Base-by-base conservation (phyloP, 2,888 invertebrate genomes). In the Helobdella robusta region DNA sequence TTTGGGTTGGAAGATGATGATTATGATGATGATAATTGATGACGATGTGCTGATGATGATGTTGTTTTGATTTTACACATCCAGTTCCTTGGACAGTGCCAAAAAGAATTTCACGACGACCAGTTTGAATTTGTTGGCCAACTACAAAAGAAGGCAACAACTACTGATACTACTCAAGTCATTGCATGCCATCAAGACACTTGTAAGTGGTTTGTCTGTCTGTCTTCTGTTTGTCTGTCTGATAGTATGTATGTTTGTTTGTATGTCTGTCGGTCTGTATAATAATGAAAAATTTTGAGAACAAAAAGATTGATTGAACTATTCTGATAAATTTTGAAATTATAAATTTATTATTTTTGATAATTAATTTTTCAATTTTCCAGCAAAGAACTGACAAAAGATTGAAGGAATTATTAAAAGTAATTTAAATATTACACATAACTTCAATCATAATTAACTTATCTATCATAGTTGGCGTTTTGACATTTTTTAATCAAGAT, bases 121-220 rank as follows among this genome's bases (percentile, higher is more conserved):
- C 58, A 89, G 91, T 74, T 84, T 95, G 66, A 87, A 89, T 30
- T 89, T 97, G 68, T 82, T 97, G 58, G 89, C 93, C 0, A 92
- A 93, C 78, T 91, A 92, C 76, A 83, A 89, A 59, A 92, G 91
- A 78, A 82, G 91, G 62, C 90, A 91, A 77, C 85, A 89, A 66
- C 85, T 92, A 5, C 84, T 86, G 68, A 86, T 87, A 62, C 83
- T 95, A 0, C 81, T 94, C 1, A 86, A 87, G 70, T 89, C 88
- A 28, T 80, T 97, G 44, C 83, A 84, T 69, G 87, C 86, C 40
- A 88, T 91, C 30, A 89, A 88, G 79, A 87, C 87, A 69, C 80
- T 91, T 79, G 86, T 86, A 79, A 81, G 82, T 75, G 4, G n/a
- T n/a, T n/a, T n/a, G n/a, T n/a, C n/a, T n/a, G n/a, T n/a, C n/a